These are phyloP conservation scores for Octonoba sinensis DNA, from an alignment of 2,888 invertebrate genomes.

Conservation along the genomic window DNA sequence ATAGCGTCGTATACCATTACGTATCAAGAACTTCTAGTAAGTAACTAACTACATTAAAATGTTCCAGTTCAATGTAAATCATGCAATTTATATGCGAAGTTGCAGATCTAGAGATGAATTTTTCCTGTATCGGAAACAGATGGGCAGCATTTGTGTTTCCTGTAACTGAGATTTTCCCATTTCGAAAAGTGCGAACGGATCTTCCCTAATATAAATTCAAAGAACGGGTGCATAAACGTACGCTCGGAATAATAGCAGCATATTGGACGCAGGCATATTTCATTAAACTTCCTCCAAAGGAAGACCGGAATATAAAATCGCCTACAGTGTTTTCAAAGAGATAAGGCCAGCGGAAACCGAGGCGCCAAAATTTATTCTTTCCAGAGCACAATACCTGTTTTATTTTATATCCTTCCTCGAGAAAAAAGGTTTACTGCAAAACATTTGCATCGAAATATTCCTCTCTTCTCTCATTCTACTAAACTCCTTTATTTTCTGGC, in stretches of 20 bases:
- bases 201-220: no score
- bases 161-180: no score
- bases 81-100: no score
- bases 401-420: constrained; percentile 1
- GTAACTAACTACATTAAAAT: no score
- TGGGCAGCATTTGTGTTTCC: no score
- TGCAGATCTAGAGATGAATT: no score
- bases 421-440: constrained; percentile 1
- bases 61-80: no score
- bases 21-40: no score
- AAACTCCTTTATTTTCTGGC: neutral
- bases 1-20: no score
- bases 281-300: neutral
- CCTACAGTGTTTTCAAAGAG: neutral
- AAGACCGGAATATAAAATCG: neutral
- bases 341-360: neutral
- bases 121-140: no score
- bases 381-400: constrained; percentile 1
- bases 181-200: no score
- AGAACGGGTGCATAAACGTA: no score
- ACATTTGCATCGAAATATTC: constrained; percentile 6
- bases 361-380: constrained; percentile 1
- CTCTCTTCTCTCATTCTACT: neutral
- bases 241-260: neutral
- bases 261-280: neutral